Percentiles rank a stretch among this genome's conserved stretches.
Conservation (phyloP, 37 sponge, comb jelly and placozoan genomes). For the Chondrosia reniformis region DNA sequence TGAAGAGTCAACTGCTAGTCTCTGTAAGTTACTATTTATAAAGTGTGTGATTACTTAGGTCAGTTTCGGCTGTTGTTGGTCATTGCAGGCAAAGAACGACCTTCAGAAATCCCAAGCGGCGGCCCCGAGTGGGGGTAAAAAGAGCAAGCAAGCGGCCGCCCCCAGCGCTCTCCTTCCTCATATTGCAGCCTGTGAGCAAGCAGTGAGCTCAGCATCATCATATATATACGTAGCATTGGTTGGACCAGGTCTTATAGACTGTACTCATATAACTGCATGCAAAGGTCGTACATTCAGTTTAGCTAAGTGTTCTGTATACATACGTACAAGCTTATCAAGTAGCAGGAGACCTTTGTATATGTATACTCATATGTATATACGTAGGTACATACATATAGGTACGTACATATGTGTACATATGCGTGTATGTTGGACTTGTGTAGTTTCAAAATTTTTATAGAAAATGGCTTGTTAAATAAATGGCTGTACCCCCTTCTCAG, state of each 20-base stretch:
- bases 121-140: slow-evolving; percentile 18
- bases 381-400: background rate
- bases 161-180: background rate
- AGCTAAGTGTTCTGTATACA: no score
- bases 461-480: background rate
- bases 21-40: background rate
- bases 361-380: background rate
- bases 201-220: no score
- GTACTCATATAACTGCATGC: background rate
- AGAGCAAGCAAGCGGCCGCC: slow-evolving; percentile 2
- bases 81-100: background rate
- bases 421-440: background rate
- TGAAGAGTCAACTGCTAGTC: background rate
- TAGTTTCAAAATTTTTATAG: no score
- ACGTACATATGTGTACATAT: background rate
- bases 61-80: background rate
- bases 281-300: no score
- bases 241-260: background rate
- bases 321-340: no score
- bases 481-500: background rate
- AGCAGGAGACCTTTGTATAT: background rate
- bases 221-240: no score
- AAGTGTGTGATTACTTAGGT: background rate
- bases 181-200: slow-evolving; percentile 17
- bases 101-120: slow-evolving; percentile 1